These are phyloP conservation scores for Diadophis punctatus DNA, from an alignment of 2,113 vertebrate species.

Conservation along the genomic window DNA sequence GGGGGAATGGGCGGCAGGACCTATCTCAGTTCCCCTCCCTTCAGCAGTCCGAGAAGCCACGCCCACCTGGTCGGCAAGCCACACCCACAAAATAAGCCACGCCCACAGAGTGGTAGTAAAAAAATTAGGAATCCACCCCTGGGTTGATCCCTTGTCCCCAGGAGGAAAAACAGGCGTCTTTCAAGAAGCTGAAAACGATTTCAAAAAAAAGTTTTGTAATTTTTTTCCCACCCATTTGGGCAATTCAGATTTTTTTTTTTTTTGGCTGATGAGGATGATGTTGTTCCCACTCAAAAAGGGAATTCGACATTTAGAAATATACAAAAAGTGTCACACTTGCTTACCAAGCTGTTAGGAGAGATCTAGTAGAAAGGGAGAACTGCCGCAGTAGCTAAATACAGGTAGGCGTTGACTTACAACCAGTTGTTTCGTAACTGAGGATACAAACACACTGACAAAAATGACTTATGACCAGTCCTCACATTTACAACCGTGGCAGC, in stretches of 20 bases:
- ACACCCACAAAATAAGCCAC: no score
- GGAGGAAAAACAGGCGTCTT: background rate
- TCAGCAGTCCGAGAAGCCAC: no score
- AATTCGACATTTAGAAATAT: background rate
- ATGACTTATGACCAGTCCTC: background rate
- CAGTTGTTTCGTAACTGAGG: background rate
- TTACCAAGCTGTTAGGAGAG: background rate
- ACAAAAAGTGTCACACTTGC: background rate
- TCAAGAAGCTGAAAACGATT: background rate
- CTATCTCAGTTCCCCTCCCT: no score
- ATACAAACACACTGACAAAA: background rate
- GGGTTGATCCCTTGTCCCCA: background rate
- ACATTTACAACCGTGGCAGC: background rate
- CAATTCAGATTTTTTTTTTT: background rate
- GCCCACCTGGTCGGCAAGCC: no score
- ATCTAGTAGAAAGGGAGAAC: background rate
- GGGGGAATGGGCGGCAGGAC: no score
- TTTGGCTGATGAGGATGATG: background rate
- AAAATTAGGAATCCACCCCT: no score
- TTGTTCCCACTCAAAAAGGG: background rate
- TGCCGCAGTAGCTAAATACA: background rate
- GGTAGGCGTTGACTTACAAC: background rate
- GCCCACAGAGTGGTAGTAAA: no score
- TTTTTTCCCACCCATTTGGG: background rate
- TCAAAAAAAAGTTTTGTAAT: background rate